phyloP scores from a whole-genome alignment of 2,113 vertebrate genomes.

The Callipepla californica region DNA sequence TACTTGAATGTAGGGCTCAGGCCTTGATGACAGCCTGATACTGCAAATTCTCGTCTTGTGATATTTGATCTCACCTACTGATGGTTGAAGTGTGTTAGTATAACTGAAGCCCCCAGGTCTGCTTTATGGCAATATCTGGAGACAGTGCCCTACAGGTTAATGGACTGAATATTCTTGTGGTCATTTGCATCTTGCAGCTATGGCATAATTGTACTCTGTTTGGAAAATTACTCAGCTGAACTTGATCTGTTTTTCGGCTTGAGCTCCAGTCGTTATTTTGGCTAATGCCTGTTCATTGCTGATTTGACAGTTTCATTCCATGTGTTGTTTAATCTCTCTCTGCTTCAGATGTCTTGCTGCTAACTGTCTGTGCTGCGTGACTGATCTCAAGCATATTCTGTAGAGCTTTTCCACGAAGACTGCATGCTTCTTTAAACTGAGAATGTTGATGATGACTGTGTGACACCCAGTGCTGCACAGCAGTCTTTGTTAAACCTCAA shows the following conservation, averaged over 20 bases:
- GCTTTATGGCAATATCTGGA: not conserved
- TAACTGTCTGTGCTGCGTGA: not conserved
- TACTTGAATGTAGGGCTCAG: not conserved
- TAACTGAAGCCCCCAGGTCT: not conserved
- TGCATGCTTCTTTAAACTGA: rapidly evolving
- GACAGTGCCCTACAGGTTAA: not conserved
- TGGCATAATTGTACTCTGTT: not conserved
- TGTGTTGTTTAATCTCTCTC: not conserved
- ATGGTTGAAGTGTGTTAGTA: not conserved
- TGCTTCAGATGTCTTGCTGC: not conserved
- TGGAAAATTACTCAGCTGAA: not conserved
- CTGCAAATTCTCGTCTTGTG: not conserved
- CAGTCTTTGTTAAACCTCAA: not conserved
- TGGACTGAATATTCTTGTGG: not conserved
- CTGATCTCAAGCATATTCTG: not conserved
- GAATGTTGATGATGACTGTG: not conserved
- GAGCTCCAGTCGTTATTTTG: slow-evolving; percentile 9
- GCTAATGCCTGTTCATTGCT: not conserved
- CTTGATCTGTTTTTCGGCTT: not conserved
- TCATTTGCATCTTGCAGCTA: not conserved
- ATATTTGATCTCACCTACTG: not conserved
- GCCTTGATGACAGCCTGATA: not conserved
- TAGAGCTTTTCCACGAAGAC: not conserved
- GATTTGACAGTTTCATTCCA: slow-evolving; percentile 3
- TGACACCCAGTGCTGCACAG: not conserved